phyloP scores from a whole-genome alignment of 2,113 vertebrate species.

The Pteruthius melanotis region DNA sequence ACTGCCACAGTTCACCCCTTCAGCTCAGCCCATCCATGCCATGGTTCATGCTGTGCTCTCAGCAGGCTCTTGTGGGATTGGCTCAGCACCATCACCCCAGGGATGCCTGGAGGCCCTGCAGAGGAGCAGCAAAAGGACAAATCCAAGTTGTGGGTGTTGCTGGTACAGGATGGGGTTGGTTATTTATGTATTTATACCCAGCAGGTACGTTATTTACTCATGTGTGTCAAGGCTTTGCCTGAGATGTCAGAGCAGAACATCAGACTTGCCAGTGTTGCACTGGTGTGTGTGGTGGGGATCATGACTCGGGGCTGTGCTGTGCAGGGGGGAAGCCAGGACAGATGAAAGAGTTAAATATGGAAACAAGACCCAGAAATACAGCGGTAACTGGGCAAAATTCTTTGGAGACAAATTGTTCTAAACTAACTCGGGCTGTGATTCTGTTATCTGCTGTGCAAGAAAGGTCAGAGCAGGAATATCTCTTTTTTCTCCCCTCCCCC shows the following conservation, averaged over 20 bases:
- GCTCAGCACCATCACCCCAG: neutral
- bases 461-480: constrained; percentile 27
- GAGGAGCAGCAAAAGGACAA: neutral
- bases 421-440: constrained; percentile 32
- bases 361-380: constrained; percentile 44
- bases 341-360: constrained; percentile 42
- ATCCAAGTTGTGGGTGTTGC: neutral
- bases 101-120: neutral
- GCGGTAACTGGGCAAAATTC: constrained; percentile 5
- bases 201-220: neutral
- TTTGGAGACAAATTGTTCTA: constrained; percentile 52
- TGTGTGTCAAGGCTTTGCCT: neutral
- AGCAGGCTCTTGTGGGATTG: neutral
- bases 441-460: constrained; percentile 42
- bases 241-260: neutral
- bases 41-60: accelerated
- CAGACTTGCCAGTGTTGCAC: accelerated
- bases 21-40: neutral
- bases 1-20: neutral
- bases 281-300: neutral
- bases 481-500: neutral
- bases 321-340: neutral
- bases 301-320: neutral
- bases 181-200: neutral
- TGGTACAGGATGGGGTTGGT: neutral